Evolutionary conservation across 2,888 invertebrate species (phyloP).

Genomic region (Byasa hedistus): DNA sequence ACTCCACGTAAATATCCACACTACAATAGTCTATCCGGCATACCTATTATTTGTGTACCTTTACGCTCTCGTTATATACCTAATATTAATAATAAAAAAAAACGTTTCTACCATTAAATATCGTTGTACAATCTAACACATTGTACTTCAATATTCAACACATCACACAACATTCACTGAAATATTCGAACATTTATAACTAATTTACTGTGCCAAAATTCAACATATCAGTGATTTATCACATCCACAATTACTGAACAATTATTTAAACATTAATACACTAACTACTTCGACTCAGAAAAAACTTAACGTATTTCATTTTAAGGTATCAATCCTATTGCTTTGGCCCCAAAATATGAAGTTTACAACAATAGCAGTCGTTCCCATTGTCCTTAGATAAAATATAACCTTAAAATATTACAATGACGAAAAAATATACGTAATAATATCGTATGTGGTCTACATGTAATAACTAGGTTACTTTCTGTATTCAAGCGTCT

Average conservation of each 20-base stretch:
- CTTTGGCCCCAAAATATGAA: constrained; percentile 8
- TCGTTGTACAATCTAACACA: constrained; percentile 14
- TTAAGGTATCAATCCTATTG: background rate
- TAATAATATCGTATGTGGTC: background rate
- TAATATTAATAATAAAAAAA: background rate
- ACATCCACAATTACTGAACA: constrained; percentile 13
- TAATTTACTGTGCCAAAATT: constrained; percentile 10
- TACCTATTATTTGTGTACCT: background rate
- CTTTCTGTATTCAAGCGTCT: constrained; percentile 2
- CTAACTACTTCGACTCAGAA: background rate
- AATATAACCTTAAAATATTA: background rate
- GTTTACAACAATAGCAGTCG: background rate
- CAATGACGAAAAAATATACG: background rate
- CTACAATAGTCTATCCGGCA: background rate
- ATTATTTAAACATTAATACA: constrained; percentile 4
- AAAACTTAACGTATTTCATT: constrained; percentile 15
- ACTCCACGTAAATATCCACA: background rate
- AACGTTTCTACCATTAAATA: background rate
- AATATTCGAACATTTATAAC: constrained; percentile 21
- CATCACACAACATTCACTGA: constrained; percentile 8
- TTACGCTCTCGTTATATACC: background rate
- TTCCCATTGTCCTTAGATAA: background rate
- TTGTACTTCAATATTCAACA: constrained; percentile 21
- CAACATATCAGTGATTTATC: constrained; percentile 2
- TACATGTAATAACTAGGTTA: background rate